Base-by-base conservation (phyloP, 1,140 invertebrate species). In the Drosophila kikkawai region DNA sequence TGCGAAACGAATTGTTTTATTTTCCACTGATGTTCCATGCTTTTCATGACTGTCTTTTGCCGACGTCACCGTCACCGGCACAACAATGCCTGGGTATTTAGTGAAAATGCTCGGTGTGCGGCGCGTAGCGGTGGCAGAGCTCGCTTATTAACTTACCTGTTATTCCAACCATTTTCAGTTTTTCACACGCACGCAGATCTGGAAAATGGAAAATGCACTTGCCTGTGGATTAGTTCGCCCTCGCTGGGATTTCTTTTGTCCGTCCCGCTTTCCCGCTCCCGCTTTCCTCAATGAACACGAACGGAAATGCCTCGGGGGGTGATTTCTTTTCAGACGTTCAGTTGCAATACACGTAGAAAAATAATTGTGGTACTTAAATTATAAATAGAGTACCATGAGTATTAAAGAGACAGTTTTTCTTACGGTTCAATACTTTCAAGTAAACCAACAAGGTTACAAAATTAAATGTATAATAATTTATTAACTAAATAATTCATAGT, bases 141-240 rank as follows among this genome's bases (percentile, higher is more conserved):
- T 66, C 55, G 80, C 83, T 87, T 88, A 88, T 88, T 87, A 88
- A 88, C 83, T 84, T 88, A 88, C 84, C 83, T 87, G 84, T 74
- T 70, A 80, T 80, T 64, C 61, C 64, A 71, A 65, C 79, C 75
- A 84, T 88, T 83, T 88, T 80, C 65, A 66, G 80, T 88, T 85
- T 85, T 83, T 87, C 80, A 84, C 84, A 88, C 83, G 84, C 83
- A 80, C 76, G 39, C 47, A 79, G 65, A 57, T 44, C 53, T 63
- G 55, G 41, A 82, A 60, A 85, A 75, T 77, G 76, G 75, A 83
- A 80, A 87, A 83, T 83, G 71, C 84, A 83, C 73, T 88, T 87
- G 79, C 59, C 60, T 75, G 63, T 61, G 75, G 74, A 82, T 82
- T 81, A 86, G 74, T 85, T 79, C 55, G 73, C 76, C 48, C 71